Evolutionary conservation across 2,888 invertebrate genomes (phyloP).

Genomic region (Andrena camellia): DNA sequence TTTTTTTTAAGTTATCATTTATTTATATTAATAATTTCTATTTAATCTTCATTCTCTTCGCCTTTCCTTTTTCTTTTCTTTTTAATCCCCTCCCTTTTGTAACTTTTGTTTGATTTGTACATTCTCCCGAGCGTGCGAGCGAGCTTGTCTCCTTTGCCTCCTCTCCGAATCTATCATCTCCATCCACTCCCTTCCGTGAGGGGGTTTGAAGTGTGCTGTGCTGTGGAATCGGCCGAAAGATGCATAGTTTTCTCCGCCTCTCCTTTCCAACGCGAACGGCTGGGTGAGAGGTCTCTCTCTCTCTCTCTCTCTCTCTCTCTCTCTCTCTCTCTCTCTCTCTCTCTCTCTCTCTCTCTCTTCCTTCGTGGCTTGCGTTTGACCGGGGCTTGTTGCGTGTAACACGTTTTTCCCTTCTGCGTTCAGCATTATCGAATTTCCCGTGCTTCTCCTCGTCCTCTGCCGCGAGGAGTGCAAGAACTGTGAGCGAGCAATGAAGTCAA

Average conservation of each 20-base stretch:
- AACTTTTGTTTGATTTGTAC: slow-evolving; percentile 83
- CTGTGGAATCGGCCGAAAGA: slow-evolving; percentile 71
- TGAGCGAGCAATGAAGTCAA: slow-evolving; percentile 76
- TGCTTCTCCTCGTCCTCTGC: slow-evolving; percentile 23
- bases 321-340: not conserved
- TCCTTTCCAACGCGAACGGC: slow-evolving; percentile 39
- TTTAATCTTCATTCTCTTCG: slow-evolving; percentile 67
- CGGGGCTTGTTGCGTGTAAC: slow-evolving; percentile 17
- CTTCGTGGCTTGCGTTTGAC: slow-evolving; percentile 9
- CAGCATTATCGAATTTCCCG: slow-evolving; percentile 26
- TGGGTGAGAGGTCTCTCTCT: no score
- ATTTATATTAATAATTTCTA: slow-evolving; percentile 83
- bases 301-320: slow-evolving; percentile 1
- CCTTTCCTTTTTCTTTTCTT: slow-evolving; percentile 31
- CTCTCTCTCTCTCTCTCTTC: slow-evolving; percentile 5
- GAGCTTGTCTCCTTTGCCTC: slow-evolving; percentile 61
- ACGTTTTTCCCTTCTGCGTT: slow-evolving; percentile 28
- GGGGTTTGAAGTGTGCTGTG: slow-evolving; percentile 53
- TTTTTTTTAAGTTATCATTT: slow-evolving; percentile 79
- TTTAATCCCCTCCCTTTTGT: slow-evolving; percentile 54
- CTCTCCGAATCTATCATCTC: slow-evolving; percentile 46
- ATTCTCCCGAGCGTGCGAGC: slow-evolving; percentile 82
- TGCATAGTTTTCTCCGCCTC: slow-evolving; percentile 9
- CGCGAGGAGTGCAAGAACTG: slow-evolving; percentile 70
- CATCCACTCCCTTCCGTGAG: slow-evolving; percentile 35